Percentiles rank a stretch among this genome's conserved stretches.
Conservation (phyloP, 2,888 invertebrate species). For the Caenorhabditis sp. region DNA sequence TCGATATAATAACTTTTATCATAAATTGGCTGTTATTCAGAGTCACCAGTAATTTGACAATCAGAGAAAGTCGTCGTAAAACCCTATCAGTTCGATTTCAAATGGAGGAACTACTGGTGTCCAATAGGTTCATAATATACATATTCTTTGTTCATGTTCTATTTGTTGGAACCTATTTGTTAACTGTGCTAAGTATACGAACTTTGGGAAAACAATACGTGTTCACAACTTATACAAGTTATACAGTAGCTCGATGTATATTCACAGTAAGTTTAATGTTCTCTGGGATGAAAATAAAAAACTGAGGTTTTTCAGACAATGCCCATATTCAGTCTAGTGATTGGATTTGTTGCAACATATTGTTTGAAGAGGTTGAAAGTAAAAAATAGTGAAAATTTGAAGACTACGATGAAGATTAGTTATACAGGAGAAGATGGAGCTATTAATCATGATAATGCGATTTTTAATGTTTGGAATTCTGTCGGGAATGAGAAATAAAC, state of each 20-base stretch:
- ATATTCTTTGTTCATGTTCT: conserved; percentile 17
- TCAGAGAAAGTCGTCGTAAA: conserved; percentile 8
- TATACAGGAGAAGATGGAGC: conserved; percentile 12
- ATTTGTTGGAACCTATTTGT: conserved; percentile 18
- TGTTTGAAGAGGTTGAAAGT: conserved; percentile 3
- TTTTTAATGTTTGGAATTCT: conserved; percentile 12
- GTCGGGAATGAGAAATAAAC: not conserved
- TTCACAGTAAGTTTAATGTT: conserved; percentile 4
- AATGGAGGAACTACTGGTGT: conserved; percentile 25
- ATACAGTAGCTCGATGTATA: conserved; percentile 2
- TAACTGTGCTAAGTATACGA: conserved; percentile 10
- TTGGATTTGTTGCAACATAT: conserved; percentile 11
- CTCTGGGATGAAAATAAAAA: not conserved
- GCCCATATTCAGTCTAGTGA: conserved; percentile 16
- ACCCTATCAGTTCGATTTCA: conserved; percentile 16
- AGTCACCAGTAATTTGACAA: conserved; percentile 2
- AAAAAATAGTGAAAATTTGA: conserved; percentile 6
- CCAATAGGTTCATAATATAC: conserved; percentile 15
- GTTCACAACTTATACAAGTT: conserved; percentile 4
- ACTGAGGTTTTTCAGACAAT: conserved; percentile 8
- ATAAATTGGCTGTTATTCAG: conserved; percentile 12
- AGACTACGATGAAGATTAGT: conserved; percentile 5
- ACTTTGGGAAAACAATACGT: not conserved
- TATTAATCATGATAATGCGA: conserved; percentile 12
- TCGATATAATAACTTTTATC: conserved; percentile 10